Base-by-base conservation (phyloP, 2,113 vertebrate genomes). In the Talpa occidentalis region DNA sequence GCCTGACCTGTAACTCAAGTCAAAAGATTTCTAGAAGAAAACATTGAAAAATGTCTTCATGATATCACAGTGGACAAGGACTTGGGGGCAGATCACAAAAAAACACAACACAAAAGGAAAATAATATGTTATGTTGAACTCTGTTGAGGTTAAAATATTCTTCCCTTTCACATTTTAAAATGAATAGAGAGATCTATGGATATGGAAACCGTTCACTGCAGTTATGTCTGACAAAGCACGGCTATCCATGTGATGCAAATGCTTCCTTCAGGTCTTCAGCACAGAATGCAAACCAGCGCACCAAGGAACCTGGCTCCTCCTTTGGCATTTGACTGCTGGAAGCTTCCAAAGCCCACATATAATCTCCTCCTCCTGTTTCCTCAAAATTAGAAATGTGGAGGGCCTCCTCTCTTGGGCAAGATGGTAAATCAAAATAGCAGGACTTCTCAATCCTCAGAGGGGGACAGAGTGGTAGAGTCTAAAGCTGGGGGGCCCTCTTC, bases 361-460 rank as follows among this genome's bases (percentile, higher is more conserved):
- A 7, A 24, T 22, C 14, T 56, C 47, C 32, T 52, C 42, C 40
- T 21, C 10, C 24, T 78, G 56, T 26, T 12, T 0, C 22, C 14
- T 6, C 10, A 12, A 2, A 3, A 2, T 0, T 37, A 5, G 26
- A 3, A 37, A 37, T 21, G 21, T 1, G 21, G 17, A 54, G 19
- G 16, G 19, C 52, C 52, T 54, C 3, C 52, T 52, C 49, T 14
- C 15, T 52, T 54, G 52, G 47, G 49, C 49, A 15, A 52, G 15
- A 52, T 52, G 49, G 21, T 22, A 56, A 56, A 56, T 22, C 21
- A 21, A 56, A 56, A 56, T 56, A 22, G 9, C 54, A 22, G 54
- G 54, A 22, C 54, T 22, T 22, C 54, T 56, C 21, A 56, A 7
- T 22, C 19, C 54, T 56, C 19, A 22, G 54, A 22, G 4, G 21